Evolutionary conservation across 2,888 invertebrate species (phyloP).

Genomic region (Drosophila quinaria): DNA sequence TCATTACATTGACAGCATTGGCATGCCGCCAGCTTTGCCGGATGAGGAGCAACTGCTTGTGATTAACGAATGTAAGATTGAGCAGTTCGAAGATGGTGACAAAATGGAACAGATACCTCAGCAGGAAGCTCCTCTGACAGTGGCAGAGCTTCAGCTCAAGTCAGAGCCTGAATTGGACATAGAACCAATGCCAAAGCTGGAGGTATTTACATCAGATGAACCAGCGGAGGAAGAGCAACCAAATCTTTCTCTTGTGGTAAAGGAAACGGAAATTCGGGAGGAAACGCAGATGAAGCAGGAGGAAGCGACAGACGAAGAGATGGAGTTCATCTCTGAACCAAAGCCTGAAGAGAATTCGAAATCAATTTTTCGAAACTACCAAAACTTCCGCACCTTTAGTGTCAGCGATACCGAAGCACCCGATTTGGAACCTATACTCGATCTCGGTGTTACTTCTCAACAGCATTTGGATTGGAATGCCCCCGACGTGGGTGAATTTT

Average conservation of each 20-base stretch:
- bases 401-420: constrained; percentile 3
- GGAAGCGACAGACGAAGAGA: neutral
- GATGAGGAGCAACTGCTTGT: constrained; percentile 45
- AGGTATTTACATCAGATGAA: neutral
- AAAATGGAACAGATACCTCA: neutral
- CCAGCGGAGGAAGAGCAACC: neutral
- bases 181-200: too few relatives aligned
- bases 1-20: neutral
- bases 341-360: neutral
- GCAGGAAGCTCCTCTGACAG: neutral
- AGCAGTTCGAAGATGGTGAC: constrained; percentile 8
- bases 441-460: neutral
- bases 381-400: constrained; percentile 19
- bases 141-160: constrained; percentile 3
- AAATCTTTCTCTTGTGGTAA: too few relatives aligned
- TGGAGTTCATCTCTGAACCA: neutral
- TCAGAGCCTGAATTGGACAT: neutral
- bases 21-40: constrained; percentile 35
- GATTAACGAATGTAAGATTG: constrained; percentile 57
- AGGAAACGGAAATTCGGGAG: neutral
- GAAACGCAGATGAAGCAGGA: neutral
- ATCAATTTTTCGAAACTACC: constrained; percentile 25
- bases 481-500: too few relatives aligned
- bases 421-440: constrained; percentile 4
- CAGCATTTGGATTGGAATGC: constrained; percentile 34